A percentile compares a stretch with the other conserved stretches of the same genome.
Evolutionary conservation across 2,888 invertebrate species (phyloP).

Genomic region (Lomographa bimaculata): DNA sequence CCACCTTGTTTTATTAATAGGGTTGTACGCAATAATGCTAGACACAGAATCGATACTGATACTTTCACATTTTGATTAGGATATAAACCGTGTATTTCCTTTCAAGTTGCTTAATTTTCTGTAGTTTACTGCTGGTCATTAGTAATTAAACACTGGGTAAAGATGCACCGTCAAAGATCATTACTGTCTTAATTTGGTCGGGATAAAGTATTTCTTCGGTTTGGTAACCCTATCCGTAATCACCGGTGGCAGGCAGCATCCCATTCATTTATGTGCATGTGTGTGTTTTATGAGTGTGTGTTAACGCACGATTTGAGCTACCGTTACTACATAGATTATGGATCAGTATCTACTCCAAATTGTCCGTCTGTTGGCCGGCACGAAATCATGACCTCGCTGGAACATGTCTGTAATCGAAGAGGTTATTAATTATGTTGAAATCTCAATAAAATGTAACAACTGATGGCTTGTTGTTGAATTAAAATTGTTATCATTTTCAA

Average conservation of each 20-base stretch:
- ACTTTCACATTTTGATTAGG: conserved; percentile 49
- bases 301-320: conserved; percentile 53
- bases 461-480: conserved; percentile 20
- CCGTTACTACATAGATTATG: conserved; percentile 55
- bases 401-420: conserved; percentile 54
- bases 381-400: conserved; percentile 56
- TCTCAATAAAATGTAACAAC: conserved; percentile 21
- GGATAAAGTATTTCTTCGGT: conserved; percentile 17
- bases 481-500: conserved; percentile 21
- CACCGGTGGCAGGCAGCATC: conserved; percentile 67
- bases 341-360: conserved; percentile 55
- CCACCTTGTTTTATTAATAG: conserved; percentile 71
- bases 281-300: conserved; percentile 34
- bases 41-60: conserved; percentile 41
- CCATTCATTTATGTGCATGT: conserved; percentile 62
- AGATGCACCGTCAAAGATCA: conserved; percentile 25
- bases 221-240: conserved; percentile 60
- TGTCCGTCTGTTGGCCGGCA: conserved; percentile 33
- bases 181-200: conserved; percentile 27
- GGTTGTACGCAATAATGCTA: conserved; percentile 50
- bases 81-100: conserved; percentile 30
- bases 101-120: conserved; percentile 26
- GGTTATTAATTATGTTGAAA: conserved; percentile 40
- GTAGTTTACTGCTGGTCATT: conserved; percentile 22
- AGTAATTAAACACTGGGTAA: conserved; percentile 26